Evolutionary conservation across 2,113 vertebrate genomes (phyloP), one percentile per base, ranked within the genome.

Genomic region (Corythornis madagascariensis): DNA sequence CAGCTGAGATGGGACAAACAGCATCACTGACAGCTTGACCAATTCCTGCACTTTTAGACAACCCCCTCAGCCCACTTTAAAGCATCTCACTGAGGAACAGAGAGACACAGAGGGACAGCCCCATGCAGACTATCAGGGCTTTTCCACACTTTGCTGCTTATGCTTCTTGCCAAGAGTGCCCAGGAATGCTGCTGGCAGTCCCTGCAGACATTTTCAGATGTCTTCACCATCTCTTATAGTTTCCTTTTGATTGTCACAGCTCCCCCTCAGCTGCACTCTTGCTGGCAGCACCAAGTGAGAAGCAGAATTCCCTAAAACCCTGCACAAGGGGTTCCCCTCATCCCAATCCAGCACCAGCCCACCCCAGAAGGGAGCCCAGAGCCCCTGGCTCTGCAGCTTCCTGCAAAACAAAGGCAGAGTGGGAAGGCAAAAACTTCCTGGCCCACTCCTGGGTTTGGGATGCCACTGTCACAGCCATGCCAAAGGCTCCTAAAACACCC

Each of bases 301-400:
- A 38, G 75, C 1, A 4, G 38, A 0, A 2, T 16, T 57, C 8
- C 67, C 33, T 22, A 13, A 50, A 56, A 9, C 40, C 24, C 42
- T 16, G 22, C 59, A 28, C 14, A 20, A 59, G 21, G 50, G 1
- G 29, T 25, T 77, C 4, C 17, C 64, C 6, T 16, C 13, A 4
- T 29, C 71, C 50, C 7, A 1, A 7, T 10, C 33, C 1, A 2
- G 59, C 1, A 1, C 42, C 66, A 29, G 42, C 35, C 26, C 16
- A 25, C 16, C 50, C 56, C 29, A 2, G 16, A 61, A 35, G n/a
- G n/a, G 35, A 88, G 19, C 72, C 10, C 76, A 29, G 29, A 25
- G 57, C 26, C 28, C 31, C 31, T 4, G 5, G 52, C 15, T 11
- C 78, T 10, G 33, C 2, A 1, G 11, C 19, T 89, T 87, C 85